Evolutionary conservation across 2,113 vertebrate genomes (phyloP).

Genomic region (Theristicus caerulescens): DNA sequence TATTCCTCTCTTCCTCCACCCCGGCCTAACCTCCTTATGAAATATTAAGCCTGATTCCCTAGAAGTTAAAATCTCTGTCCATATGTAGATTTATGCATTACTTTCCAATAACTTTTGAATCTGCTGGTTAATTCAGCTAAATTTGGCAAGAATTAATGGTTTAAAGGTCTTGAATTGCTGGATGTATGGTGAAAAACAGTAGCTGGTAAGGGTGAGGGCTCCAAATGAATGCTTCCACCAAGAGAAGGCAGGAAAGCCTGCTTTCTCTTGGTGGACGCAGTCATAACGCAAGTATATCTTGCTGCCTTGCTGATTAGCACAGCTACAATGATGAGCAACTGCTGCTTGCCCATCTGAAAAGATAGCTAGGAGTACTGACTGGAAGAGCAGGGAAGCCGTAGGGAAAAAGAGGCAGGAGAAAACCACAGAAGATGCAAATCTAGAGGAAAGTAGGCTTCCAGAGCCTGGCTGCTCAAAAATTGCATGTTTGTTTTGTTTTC

Average conservation of each 20-base stretch:
- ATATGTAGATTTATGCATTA: background rate
- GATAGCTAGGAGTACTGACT: background rate
- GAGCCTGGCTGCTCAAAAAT: background rate
- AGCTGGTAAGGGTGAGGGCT: background rate
- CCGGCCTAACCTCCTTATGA: background rate
- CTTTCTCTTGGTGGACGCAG: background rate
- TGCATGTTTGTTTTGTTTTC: background rate
- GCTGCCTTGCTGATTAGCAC: background rate
- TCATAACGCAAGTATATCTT: background rate
- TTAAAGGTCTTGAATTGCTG: background rate
- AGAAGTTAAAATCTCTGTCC: background rate
- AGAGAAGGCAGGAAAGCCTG: background rate
- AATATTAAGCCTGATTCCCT: background rate
- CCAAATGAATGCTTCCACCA: background rate
- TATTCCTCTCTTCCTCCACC: background rate
- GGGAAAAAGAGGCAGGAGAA: background rate
- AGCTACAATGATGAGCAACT: background rate
- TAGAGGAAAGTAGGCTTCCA: background rate
- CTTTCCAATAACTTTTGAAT: background rate
- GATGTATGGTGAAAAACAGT: background rate
- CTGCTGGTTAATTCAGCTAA: background rate
- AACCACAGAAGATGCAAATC: background rate
- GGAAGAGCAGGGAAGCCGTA: background rate
- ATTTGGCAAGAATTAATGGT: background rate
- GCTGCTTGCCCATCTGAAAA: background rate